Evolutionary conservation across 2,797 vertebrate genomes (phyloP).

Genomic region (Cossypha caffra): DNA sequence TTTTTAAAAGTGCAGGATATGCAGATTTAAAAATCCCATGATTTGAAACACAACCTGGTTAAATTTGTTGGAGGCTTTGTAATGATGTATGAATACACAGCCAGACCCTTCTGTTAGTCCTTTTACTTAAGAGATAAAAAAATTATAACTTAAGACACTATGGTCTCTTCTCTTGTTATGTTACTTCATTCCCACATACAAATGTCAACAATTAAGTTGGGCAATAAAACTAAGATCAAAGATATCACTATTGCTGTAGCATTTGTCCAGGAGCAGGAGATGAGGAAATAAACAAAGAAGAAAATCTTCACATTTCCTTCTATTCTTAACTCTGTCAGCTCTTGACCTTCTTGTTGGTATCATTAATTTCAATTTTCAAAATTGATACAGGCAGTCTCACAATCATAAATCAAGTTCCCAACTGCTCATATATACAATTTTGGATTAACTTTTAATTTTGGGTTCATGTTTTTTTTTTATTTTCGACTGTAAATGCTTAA

Average conservation of each 20-base stretch:
- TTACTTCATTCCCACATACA: neutral
- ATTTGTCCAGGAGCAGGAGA: neutral
- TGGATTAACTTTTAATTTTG: neutral
- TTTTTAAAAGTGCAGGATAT: neutral
- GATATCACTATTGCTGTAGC: neutral
- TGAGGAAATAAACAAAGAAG: neutral
- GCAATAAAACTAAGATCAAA: neutral
- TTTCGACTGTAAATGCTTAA: neutral
- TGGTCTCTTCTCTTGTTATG: neutral
- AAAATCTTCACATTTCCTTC: neutral
- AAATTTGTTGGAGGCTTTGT: neutral
- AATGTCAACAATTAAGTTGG: neutral
- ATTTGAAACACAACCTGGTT: neutral
- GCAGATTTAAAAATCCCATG: accelerated
- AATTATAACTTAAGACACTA: neutral
- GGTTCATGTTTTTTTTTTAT: neutral
- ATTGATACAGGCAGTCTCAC: neutral
- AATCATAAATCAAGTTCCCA: neutral
- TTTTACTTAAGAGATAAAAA: neutral
- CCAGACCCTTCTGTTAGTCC: neutral
- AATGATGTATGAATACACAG: accelerated
- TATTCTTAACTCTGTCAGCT: neutral
- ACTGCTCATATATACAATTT: neutral
- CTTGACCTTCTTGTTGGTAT: neutral
- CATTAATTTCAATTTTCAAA: neutral